Base-by-base conservation (phyloP, 23 tunicate species). In the Halocynthia roretzi region DNA sequence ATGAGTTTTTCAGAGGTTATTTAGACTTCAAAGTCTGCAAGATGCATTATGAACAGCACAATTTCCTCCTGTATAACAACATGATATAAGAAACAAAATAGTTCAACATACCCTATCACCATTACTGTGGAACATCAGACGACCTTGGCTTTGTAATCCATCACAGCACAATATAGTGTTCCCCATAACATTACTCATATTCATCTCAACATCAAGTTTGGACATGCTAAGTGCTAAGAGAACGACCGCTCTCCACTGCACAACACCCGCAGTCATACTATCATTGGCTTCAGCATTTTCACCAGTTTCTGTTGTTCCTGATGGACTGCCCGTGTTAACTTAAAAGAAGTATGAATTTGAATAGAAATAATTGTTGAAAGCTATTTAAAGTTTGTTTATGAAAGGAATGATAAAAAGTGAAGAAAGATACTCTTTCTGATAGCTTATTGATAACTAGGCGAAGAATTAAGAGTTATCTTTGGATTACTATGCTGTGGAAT, bases 151-250 rank as follows among this genome's bases (percentile, higher is more conserved):
- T 15, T 44, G 51, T 19, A 91, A 62, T 6, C 67, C 91, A 63
- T 78, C 84, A 72, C 97, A 87, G 12, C 84, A 76, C 91, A 84
- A 88, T 12, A 94, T 74, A 51, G 98, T 94, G 49, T 87, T 88
- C 51, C 98, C 98, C 87, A 94, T 84, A 7, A 94, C 98, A 60
- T 88, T 94, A 57, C 98, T 81, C 82, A 94, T 94, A 67, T 84
- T 88, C 98, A 94, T 94, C 40, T 83, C 83, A 5, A 94, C 95
- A 22, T 88, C 94, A 49, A 94, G 67, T 21, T 77, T 65, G 10
- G 86, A 75, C 95, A 94, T 84, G 51, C 73, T 73, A 51, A 88
- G 49, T 12, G 76, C 65, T 53, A 73, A 76, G 72, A 88, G 52
- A 40, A 94, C 87, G 7, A 78, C 71, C 48, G 87, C 87, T 56